Conservation (phyloP, 1,140 invertebrate species). For the Liolophura sinensis region DNA sequence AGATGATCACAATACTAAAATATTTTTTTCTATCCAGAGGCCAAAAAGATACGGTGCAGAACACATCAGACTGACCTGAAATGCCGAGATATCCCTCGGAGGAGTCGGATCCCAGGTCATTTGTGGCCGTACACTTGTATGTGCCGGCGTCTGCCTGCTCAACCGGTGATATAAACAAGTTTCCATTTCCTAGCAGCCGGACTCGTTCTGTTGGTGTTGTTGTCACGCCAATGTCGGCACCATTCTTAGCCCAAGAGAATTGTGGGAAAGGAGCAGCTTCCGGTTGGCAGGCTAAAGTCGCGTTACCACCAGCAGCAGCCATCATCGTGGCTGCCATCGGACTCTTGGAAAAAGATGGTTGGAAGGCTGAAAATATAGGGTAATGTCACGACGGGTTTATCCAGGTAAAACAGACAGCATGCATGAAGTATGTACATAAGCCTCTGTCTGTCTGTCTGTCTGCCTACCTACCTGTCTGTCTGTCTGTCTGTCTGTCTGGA, state of each 20-base stretch:
- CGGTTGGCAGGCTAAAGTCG: slow-evolving; percentile 87
- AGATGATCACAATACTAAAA: slow-evolving; percentile 2
- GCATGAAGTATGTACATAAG: not conserved
- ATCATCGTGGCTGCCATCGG: slow-evolving; percentile 86
- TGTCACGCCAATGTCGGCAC: slow-evolving; percentile 69
- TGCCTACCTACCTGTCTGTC: too few species aligned
- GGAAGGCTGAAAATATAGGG: slow-evolving; percentile 67
- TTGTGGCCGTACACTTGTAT: slow-evolving; percentile 56
- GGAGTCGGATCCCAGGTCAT: slow-evolving; percentile 39
- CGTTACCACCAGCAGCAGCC: slow-evolving; percentile 86
- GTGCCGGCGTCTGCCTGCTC: slow-evolving; percentile 42
- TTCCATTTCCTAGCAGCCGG: slow-evolving; percentile 36
- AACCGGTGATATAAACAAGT: slow-evolving; percentile 45
- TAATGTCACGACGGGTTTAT: not conserved
- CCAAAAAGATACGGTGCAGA: slow-evolving; percentile 3
- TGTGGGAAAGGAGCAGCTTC: slow-evolving; percentile 91
- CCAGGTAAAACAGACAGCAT: not conserved
- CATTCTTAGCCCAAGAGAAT: slow-evolving; percentile 91
- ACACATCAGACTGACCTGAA: slow-evolving; percentile 22
- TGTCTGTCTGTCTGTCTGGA: not conserved
- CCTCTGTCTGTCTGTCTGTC: too few species aligned
- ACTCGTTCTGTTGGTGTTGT: slow-evolving; percentile 16
- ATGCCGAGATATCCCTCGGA: slow-evolving; percentile 25
- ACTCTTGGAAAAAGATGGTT: slow-evolving; percentile 86
- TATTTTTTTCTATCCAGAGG: too few species aligned